These are phyloP conservation scores for Cantharis lateralis DNA, from an alignment of 2,888 invertebrate genomes.

Conservation along the genomic window DNA sequence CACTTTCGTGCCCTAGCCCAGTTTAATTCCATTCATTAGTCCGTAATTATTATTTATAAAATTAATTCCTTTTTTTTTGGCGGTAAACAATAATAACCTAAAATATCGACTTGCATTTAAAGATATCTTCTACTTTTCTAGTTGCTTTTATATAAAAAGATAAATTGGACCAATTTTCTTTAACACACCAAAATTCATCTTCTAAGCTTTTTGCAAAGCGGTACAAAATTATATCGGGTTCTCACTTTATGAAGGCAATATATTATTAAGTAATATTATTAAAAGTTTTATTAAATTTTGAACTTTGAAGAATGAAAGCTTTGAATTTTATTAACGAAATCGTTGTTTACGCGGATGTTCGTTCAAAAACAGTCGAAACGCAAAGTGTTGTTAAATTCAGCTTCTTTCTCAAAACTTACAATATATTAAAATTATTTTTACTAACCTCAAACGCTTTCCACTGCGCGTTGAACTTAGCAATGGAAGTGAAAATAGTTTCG, in stretches of 20 bases:
- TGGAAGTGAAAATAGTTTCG: not conserved
- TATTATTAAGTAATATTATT: slow-evolving; percentile 18
- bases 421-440: not conserved
- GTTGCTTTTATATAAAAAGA: slow-evolving; percentile 1
- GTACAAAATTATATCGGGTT: slow-evolving; percentile 7
- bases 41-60: not conserved
- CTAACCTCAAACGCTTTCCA: not conserved
- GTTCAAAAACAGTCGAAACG: not conserved
- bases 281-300: slow-evolving; percentile 17
- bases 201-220: slow-evolving; percentile 1
- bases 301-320: slow-evolving; percentile 11
- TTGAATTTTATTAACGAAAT: slow-evolving; percentile 9
- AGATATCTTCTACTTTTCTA: not conserved
- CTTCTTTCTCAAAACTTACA: not conserved
- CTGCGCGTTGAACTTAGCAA: not conserved
- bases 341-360: slow-evolving; percentile 9
- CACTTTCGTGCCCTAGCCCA: not conserved
- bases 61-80: not conserved
- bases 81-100: slow-evolving; percentile 1
- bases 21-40: not conserved
- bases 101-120: not conserved
- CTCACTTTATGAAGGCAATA: slow-evolving; percentile 14
- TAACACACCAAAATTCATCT: not conserved
- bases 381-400: not conserved
- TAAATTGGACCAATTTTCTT: slow-evolving; percentile 12